Percentiles rank a stretch among this genome's conserved stretches.
Evolutionary conservation across 2,888 invertebrate genomes (phyloP).

Genomic region (Machimus rusticus): DNA sequence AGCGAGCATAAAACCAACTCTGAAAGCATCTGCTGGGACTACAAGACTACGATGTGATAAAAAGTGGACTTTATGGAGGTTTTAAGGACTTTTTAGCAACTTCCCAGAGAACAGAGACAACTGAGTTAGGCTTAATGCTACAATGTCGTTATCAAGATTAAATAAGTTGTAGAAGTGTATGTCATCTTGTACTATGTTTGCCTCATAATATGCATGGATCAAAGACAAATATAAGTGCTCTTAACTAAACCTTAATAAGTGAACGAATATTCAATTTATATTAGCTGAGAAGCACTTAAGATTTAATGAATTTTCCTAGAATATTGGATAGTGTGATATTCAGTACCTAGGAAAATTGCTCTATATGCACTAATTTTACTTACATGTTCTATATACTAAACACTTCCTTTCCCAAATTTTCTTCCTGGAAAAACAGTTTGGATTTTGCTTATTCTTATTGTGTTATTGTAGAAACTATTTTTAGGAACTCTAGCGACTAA

Average conservation of each 20-base stretch:
- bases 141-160: neutral
- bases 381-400: neutral
- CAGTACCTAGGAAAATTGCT: neutral
- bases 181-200: neutral
- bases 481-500: neutral
- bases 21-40: neutral
- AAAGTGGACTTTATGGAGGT: neutral
- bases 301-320: neutral
- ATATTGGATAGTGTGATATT: neutral
- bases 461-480: neutral
- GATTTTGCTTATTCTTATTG: neutral
- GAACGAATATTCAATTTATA: neutral
- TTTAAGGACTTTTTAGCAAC: neutral
- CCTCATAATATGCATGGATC: neutral
- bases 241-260: neutral
- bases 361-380: neutral
- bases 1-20: neutral
- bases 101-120: neutral
- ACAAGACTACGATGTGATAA: neutral
- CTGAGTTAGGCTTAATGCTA: neutral
- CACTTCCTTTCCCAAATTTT: neutral
- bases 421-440: neutral
- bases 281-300: neutral
- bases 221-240: neutral
- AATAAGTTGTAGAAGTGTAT: neutral